Evolutionary conservation across 2,113 vertebrate species (phyloP), one percentile per base, ranked within the genome.

Genomic region (Ctenodactylus gundi): DNA sequence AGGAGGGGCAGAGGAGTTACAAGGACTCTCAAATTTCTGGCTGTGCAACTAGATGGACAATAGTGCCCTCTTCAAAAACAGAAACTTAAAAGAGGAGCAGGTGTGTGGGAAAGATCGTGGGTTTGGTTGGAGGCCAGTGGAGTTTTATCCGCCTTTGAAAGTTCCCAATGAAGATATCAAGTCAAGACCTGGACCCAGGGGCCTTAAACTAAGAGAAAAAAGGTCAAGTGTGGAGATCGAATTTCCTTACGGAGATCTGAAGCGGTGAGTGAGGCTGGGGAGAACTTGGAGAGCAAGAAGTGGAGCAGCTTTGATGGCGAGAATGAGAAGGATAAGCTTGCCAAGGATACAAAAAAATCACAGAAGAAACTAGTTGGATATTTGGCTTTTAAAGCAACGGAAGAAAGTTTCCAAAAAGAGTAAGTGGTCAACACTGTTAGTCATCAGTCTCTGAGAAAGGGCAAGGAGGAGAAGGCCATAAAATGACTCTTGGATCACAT

Each of bases 41-140:
- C 29, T 57, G 34, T 49, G 49, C 9, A 34, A 1, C 14, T 2
- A 31, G 44, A 9, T n/a, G 46, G 62, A 41, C 20, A 25, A 12
- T 4, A 31, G 34, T 21, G 10, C 46, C 20, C 0, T 7, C 58
- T 17, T 77, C 53, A 29, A 21, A 82, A 57, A 81, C 8, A 64
- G 46, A 57, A 65, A 3, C 4, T 44, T 25, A n/a, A 9, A 51
- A n/a, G 39, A 65, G 41, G 29, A 29, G 31, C 36, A 18, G 34
- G 6, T 0, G 1, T 2, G 21, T 6, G 10, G 10, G n/a, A 12
- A 39, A 10, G 7, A 20, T 1, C 13, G 29, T 14, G 14, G 31
- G 34, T 36, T 65, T n/a, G 60, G 11, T 11, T 34, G 18, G 15
- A 49, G 17, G 18, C 14, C 58, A 58, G 17, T 21, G 53, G 65